phyloP scores from a whole-genome alignment of 2,888 invertebrate genomes.

The Digitonthophagus gazella region DNA sequence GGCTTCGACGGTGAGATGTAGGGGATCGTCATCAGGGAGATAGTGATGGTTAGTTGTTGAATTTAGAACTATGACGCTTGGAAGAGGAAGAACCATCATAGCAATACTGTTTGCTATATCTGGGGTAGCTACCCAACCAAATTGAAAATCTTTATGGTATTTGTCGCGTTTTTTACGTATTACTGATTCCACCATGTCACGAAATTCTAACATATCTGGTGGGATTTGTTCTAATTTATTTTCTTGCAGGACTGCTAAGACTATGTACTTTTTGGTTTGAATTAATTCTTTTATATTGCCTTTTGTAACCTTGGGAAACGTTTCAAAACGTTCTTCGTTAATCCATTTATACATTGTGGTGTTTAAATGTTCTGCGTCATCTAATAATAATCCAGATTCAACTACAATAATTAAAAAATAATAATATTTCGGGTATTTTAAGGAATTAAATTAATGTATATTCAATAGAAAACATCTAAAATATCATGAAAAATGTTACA shows the following conservation, averaged over 20 bases:
- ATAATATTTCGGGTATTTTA: slow-evolving; percentile 11
- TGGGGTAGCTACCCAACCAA: slow-evolving; percentile 91
- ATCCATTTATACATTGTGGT: slow-evolving; percentile 81
- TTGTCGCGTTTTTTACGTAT: slow-evolving; percentile 65
- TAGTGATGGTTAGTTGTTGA: slow-evolving; percentile 91
- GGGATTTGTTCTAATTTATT: slow-evolving; percentile 80
- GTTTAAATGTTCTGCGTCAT: slow-evolving; percentile 60
- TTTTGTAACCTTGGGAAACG: slow-evolving; percentile 83
- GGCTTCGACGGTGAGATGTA: slow-evolving; percentile 76
- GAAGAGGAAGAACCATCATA: slow-evolving; percentile 79
- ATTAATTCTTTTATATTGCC: slow-evolving; percentile 82
- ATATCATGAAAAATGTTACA: no score
- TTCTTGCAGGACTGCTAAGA: slow-evolving; percentile 84
- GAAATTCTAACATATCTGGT: slow-evolving; percentile 71
- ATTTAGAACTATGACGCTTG: slow-evolving; percentile 87
- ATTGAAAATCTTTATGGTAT: slow-evolving; percentile 75
- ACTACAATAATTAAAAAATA: slow-evolving; percentile 35
- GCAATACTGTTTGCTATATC: slow-evolving; percentile 92
- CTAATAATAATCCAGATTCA: slow-evolving; percentile 36
- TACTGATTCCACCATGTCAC: slow-evolving; percentile 80
- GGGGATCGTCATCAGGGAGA: slow-evolving; percentile 80
- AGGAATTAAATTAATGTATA: not conserved
- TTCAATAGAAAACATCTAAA: no score
- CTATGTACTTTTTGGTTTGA: slow-evolving; percentile 81
- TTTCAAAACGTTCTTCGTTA: slow-evolving; percentile 83